Conservation (phyloP, 2,888 invertebrate species). For the Napeogenes inachia region DNA sequence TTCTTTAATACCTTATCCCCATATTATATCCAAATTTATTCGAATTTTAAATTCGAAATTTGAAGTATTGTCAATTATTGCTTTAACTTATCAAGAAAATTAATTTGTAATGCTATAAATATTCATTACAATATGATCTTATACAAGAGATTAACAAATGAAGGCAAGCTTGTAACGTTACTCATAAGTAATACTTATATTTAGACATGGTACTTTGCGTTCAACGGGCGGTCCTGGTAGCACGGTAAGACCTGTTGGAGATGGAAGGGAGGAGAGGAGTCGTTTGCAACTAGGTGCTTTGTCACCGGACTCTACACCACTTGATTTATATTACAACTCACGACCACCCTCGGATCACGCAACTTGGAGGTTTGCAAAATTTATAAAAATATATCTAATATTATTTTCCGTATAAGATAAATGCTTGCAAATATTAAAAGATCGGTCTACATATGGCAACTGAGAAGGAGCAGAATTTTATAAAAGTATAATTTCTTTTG, state of each 20-base stretch:
- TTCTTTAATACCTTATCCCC: too few species aligned
- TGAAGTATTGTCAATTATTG: too few species aligned
- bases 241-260: constrained; percentile 82
- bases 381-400: background rate
- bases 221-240: constrained; percentile 66
- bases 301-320: constrained; percentile 81
- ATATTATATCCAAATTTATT: too few species aligned
- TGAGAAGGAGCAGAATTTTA: background rate
- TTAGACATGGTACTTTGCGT: constrained; percentile 67
- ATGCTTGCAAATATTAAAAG: background rate
- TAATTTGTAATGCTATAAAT: too few species aligned
- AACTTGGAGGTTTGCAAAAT: constrained; percentile 66
- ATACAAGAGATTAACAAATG: too few species aligned
- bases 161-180: too few species aligned
- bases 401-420: background rate
- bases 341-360: constrained; percentile 80
- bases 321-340: constrained; percentile 90
- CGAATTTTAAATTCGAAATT: too few species aligned
- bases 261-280: constrained; percentile 88
- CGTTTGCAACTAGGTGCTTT: constrained; percentile 83
- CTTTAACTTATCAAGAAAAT: too few species aligned
- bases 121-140: too few species aligned
- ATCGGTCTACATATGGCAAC: too few species aligned
- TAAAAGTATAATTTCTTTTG: constrained; percentile 27
- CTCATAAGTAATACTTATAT: too few species aligned